These are phyloP conservation scores for Himantopus leucocephalus DNA, from an alignment of 2,113 vertebrate genomes.

Conservation along the genomic window DNA sequence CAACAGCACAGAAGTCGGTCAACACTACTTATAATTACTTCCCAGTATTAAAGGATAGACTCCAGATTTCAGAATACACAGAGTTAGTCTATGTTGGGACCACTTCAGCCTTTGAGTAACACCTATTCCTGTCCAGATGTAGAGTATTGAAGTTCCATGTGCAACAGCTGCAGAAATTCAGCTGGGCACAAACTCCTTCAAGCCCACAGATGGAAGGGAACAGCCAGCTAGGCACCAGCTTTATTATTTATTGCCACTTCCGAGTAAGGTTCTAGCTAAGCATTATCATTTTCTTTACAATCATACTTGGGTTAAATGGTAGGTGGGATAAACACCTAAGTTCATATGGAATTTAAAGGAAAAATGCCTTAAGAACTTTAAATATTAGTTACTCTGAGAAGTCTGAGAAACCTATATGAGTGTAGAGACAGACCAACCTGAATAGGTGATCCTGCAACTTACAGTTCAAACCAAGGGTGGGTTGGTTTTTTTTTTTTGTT, in stretches of 20 bases:
- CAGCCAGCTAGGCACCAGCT: background rate
- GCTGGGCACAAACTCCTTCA: background rate
- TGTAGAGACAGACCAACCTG: background rate
- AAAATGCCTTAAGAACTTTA: background rate
- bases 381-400: background rate
- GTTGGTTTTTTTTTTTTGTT: no score
- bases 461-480: background rate
- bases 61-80: background rate
- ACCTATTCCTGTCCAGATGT: background rate
- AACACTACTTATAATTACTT: background rate
- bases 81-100: background rate
- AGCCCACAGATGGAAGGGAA: background rate
- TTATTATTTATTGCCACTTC: background rate
- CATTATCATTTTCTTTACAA: background rate
- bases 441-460: background rate
- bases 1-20: background rate
- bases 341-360: background rate
- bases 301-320: background rate
- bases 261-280: background rate
- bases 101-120: background rate
- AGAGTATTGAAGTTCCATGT: background rate
- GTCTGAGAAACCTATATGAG: fast-evolving
- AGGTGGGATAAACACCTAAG: background rate
- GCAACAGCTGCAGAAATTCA: background rate
- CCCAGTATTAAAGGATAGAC: background rate